Percentiles rank a stretch among this genome's conserved stretches.
These are phyloP conservation scores for Zosterops japonicus DNA, from an alignment of 2,113 vertebrate genomes.

Conservation along the genomic window DNA sequence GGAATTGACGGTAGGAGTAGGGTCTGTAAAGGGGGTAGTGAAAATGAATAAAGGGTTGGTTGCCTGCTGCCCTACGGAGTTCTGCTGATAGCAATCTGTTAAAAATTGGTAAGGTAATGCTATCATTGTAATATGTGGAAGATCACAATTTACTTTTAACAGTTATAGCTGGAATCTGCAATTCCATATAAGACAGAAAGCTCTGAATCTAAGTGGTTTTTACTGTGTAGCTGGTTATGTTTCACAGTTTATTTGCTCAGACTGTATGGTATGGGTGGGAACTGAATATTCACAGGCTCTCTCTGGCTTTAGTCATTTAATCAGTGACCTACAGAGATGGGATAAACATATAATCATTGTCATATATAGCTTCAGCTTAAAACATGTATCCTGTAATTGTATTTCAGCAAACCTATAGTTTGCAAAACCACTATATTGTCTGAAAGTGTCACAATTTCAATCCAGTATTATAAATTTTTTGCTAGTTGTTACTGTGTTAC, in stretches of 20 bases:
- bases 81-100: accelerated
- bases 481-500: neutral
- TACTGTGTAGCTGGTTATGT: neutral
- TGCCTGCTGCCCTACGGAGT: neutral
- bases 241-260: neutral
- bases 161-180: neutral
- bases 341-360: neutral
- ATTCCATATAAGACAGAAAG: neutral
- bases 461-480: neutral
- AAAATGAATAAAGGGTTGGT: neutral
- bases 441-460: neutral
- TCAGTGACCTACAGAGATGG: neutral
- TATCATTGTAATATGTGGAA: neutral
- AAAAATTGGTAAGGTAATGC: neutral
- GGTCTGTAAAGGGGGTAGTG: neutral
- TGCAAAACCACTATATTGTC: neutral
- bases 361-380: neutral
- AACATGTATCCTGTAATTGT: neutral
- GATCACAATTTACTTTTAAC: neutral
- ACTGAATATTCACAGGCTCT: neutral
- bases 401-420: neutral
- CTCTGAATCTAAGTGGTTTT: neutral
- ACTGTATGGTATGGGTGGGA: neutral
- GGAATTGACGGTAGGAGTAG: neutral
- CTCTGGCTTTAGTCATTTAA: neutral